phyloP scores from a whole-genome alignment of 2,797 vertebrate species.

The Gorsachius magnificus region DNA sequence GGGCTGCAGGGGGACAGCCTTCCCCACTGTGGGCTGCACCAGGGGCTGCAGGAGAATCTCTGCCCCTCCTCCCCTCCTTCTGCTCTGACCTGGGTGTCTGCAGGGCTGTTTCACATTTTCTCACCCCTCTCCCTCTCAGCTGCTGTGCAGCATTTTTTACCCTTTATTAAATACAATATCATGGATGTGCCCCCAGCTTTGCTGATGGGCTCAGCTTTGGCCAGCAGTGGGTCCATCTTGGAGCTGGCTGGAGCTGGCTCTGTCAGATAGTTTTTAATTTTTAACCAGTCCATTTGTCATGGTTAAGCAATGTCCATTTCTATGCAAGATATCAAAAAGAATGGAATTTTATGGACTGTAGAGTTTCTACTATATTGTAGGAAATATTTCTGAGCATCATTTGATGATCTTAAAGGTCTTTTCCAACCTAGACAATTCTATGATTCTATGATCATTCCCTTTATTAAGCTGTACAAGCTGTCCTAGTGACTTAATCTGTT shows the following conservation, averaged over 20 bases:
- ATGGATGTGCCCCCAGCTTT: background rate
- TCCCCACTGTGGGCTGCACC: too few relatives aligned
- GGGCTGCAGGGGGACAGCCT: too few relatives aligned
- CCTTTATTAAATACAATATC: rapidly evolving
- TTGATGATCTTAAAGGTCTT: background rate
- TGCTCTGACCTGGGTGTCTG: background rate
- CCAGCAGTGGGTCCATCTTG: rapidly evolving
- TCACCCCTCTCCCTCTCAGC: background rate
- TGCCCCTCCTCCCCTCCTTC: background rate
- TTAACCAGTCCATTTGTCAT: background rate
- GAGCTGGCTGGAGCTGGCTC: background rate
- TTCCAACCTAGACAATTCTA: too few relatives aligned
- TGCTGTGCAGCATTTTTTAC: background rate
- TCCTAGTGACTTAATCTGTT: background rate
- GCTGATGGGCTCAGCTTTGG: background rate
- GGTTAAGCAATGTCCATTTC: background rate
- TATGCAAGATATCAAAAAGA: background rate
- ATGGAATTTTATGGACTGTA: background rate
- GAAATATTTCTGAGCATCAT: background rate
- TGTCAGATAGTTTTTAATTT: background rate
- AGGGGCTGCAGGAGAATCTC: background rate
- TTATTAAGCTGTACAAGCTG: background rate
- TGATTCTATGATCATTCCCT: background rate
- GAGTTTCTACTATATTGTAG: background rate
- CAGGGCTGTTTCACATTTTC: background rate